Conservation (phyloP, 2,888 invertebrate genomes). For the Drosophila austrosaltans region DNA sequence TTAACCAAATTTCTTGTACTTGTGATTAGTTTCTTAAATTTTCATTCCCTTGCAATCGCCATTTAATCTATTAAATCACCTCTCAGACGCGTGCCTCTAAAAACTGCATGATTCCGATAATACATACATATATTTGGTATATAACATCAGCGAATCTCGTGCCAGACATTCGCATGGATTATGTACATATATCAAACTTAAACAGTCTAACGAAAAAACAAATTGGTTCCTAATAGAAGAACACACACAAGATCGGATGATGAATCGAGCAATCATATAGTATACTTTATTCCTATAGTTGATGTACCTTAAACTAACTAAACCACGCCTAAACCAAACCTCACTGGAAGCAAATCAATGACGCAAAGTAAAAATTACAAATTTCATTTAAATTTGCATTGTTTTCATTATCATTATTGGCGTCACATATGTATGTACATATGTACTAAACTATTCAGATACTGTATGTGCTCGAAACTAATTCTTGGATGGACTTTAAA, state of each 20-base stretch:
- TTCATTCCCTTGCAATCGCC: neutral
- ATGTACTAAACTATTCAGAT: neutral
- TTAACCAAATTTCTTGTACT: neutral
- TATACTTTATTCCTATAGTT: too few relatives aligned
- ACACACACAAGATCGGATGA: too few relatives aligned
- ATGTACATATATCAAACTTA: too few relatives aligned
- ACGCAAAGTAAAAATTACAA: neutral
- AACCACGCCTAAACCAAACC: neutral
- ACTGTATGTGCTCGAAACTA: too few relatives aligned
- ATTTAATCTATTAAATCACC: slow-evolving; percentile 2
- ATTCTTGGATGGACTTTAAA: too few relatives aligned
- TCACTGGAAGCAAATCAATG: neutral
- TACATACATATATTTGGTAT: neutral
- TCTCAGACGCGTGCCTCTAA: slow-evolving; percentile 1
- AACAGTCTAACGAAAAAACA: too few relatives aligned
- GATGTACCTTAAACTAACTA: too few relatives aligned
- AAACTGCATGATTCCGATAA: slow-evolving; percentile 5
- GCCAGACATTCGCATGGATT: neutral
- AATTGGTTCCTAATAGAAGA: too few relatives aligned
- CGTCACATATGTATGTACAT: neutral
- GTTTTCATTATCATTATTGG: neutral
- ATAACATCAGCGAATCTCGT: neutral
- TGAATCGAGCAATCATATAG: too few relatives aligned
- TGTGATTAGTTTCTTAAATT: neutral
- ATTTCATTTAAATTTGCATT: neutral